Conservation (phyloP, 2,113 vertebrate genomes). For the Psophia crepitans region DNA sequence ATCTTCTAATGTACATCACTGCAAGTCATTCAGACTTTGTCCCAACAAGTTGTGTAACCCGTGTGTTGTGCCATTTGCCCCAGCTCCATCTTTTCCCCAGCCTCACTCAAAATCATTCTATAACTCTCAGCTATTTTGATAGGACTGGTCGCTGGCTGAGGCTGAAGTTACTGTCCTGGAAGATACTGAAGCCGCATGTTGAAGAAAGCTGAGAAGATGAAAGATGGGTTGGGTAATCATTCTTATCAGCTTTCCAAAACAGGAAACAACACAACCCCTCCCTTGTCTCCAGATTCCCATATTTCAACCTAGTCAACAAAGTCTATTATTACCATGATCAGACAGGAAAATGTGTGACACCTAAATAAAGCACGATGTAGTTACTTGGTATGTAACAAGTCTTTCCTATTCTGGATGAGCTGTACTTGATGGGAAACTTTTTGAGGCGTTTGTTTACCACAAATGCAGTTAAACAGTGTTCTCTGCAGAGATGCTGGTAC, state of each 20-base stretch:
- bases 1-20: not conserved
- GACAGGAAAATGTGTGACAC: not conserved
- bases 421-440: not conserved
- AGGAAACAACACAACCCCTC: not conserved
- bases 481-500: not conserved
- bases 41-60: not conserved
- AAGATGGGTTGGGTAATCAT: not conserved
- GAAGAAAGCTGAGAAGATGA: not conserved
- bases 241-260: not conserved
- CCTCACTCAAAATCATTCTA: not conserved
- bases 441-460: not conserved
- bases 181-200: not conserved
- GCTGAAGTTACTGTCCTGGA: not conserved
- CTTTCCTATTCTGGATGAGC: not conserved
- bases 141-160: not conserved
- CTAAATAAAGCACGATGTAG: not conserved
- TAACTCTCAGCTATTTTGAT: not conserved
- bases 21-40: slow-evolving; percentile 20
- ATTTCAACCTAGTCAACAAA: not conserved
- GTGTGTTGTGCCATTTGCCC: not conserved
- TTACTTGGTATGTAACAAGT: not conserved
- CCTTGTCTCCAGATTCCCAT: not conserved
- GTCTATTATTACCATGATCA: not conserved
- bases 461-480: not conserved
- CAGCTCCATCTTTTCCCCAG: not conserved